Evolutionary conservation across 2,888 invertebrate genomes (phyloP).

Genomic region (Ceriagrion tenellum): DNA sequence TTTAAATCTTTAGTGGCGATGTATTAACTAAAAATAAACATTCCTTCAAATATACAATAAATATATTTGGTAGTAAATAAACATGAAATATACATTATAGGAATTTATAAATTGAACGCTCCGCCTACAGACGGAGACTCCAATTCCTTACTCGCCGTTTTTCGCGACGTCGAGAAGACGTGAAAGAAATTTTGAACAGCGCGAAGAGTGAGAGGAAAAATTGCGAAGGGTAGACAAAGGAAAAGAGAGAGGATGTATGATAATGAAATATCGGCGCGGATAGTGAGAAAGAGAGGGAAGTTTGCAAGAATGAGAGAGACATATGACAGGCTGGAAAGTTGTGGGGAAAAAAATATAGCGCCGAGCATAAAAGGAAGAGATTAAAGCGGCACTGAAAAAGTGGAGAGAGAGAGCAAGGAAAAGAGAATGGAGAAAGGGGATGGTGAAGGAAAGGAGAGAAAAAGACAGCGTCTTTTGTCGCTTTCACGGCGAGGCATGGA

Average conservation of each 20-base stretch:
- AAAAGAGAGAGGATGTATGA: not conserved
- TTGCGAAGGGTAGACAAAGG: not conserved
- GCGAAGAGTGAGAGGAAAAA: not conserved
- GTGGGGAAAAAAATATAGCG: not conserved
- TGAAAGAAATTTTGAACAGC: not conserved
- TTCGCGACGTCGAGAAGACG: not conserved
- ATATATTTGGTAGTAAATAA: too few relatives aligned
- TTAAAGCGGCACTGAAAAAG: not conserved
- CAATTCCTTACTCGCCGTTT: not conserved
- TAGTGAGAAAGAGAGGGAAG: not conserved
- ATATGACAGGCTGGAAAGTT: not conserved
- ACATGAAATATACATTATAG: too few relatives aligned
- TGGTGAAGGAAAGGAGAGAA: too few relatives aligned
- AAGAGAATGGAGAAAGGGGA: not conserved
- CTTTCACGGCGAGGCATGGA: too few relatives aligned
- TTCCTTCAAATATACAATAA: too few relatives aligned
- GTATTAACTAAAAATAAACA: too few relatives aligned
- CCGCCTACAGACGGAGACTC: not conserved
- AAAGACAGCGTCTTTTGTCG: not conserved
- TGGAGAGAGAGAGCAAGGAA: too few relatives aligned
- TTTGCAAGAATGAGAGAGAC: not conserved
- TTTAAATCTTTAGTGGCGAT: too few relatives aligned
- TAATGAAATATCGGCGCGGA: not conserved
- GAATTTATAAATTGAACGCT: not conserved
- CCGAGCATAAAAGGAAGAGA: not conserved